Evolutionary conservation across 2,113 vertebrate genomes (phyloP).

Genomic region (Leptocoma aspasia): DNA sequence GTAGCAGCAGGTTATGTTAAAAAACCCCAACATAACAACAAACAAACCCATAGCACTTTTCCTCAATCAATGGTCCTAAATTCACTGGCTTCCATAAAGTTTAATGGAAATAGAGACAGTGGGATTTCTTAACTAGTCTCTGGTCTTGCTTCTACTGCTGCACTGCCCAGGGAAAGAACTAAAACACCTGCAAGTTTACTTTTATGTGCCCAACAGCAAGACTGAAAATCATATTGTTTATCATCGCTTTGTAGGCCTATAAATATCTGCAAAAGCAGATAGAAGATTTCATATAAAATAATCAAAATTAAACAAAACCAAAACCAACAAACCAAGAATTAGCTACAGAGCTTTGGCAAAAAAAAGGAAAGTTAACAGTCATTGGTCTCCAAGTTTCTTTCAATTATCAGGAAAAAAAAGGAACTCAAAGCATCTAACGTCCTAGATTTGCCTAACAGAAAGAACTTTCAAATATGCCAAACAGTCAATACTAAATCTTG

Average conservation of each 20-base stretch:
- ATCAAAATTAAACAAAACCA: neutral
- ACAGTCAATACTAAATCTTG: neutral
- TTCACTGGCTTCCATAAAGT: neutral
- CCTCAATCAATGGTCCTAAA: neutral
- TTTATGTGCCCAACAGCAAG: neutral
- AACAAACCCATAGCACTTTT: neutral
- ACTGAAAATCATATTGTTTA: neutral
- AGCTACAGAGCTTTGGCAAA: neutral
- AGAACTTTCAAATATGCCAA: neutral
- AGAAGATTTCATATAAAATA: neutral
- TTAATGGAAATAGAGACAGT: accelerated
- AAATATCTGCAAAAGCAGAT: neutral
- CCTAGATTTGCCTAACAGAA: neutral
- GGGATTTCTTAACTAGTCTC: neutral
- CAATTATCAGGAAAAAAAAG: neutral
- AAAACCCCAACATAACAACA: neutral
- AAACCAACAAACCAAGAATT: neutral
- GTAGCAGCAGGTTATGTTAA: accelerated
- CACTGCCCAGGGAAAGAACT: neutral
- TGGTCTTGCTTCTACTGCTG: neutral
- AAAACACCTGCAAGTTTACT: neutral
- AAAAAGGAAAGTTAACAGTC: neutral
- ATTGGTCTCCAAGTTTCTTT: neutral
- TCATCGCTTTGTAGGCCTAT: neutral
- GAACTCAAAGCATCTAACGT: neutral